These are phyloP conservation scores for Liodrosophila aerea DNA, from an alignment of 2,888 invertebrate genomes.

Conservation along the genomic window DNA sequence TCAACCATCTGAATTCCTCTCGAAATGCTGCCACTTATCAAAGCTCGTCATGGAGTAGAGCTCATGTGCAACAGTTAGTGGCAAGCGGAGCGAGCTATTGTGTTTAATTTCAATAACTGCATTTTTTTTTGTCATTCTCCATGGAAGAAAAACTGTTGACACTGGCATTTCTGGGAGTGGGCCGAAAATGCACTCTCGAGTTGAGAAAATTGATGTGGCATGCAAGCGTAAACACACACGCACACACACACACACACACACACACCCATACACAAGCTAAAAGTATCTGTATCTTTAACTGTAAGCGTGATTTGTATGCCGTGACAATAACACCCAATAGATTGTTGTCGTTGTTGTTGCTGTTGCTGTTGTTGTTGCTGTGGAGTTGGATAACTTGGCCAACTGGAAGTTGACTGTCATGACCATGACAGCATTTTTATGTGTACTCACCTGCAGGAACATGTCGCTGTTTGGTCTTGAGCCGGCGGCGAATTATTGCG, in stretches of 20 bases:
- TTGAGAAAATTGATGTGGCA: constrained; percentile 16
- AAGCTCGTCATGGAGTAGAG: not conserved
- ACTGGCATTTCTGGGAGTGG: constrained; percentile 8
- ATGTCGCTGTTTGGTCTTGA: constrained; percentile 79
- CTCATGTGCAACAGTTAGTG: constrained; percentile 13
- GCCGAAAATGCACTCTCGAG: constrained; percentile 1
- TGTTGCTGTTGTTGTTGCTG: constrained; percentile 6
- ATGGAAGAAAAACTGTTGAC: constrained; percentile 6
- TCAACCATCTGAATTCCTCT: no score
- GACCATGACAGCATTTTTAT: constrained; percentile 57
- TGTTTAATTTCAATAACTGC: constrained; percentile 19
- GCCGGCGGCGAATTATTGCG: constrained; percentile 84
- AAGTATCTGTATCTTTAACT: constrained; percentile 22
- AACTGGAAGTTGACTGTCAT: constrained; percentile 65
- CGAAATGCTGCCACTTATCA: no score
- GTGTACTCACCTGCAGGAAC: constrained; percentile 77
- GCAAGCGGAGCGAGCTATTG: not conserved
- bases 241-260: constrained; percentile 10
- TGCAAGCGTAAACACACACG: not conserved
- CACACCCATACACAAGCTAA: constrained; percentile 1
- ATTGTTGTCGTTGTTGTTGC: constrained; percentile 16
- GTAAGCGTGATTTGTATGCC: constrained; percentile 61
- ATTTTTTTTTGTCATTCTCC: not conserved
- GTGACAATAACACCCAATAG: constrained; percentile 62
- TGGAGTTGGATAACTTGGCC: constrained; percentile 39